Base-by-base conservation (phyloP, 2,888 invertebrate genomes). In the Luperina nickerlii region DNA sequence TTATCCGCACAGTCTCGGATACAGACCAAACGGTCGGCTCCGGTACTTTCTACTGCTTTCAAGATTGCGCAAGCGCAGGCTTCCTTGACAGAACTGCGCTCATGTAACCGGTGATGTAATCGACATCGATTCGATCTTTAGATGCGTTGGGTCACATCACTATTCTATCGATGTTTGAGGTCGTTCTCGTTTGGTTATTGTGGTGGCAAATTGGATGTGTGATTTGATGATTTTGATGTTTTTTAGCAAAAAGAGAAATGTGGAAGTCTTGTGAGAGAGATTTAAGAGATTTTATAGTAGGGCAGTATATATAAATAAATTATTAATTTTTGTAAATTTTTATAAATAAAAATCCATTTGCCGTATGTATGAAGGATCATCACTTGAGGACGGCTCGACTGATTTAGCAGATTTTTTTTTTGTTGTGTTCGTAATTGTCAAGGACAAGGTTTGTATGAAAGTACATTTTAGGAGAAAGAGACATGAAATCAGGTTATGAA, bases 61-160 rank as follows among this genome's bases (percentile, higher is more conserved):
- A 80, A 84, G 80, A 67, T 90, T 90, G 71, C 85, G 85, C 74
- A 89, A 90, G 57, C 72, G 7, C 20, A 65, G 83, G 78, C 78
- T 90, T 90, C 89, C 89, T 89, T 90, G 84, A 83, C 88, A 87
- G 84, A 87, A 71, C 74, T 45, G 66, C 54, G 83, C 67, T 89
- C 83, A 89, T 88, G 90, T 90, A 90, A 90, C 79, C 27, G 71
- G 42, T 89, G 90, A 88, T 84, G 87, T 81, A 89, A 89, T 69
- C 82, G 85, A 54, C 83, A 74, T 79, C 88, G 81, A 83, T 83
- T 72, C 73, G 74, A 82, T 70, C 69, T 81, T 76, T 54, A 81
- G 79, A 86, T 86, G 79, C 76, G 73, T 85, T 79, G n/a, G 87
- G 86, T 75, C 84, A 78, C 86, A 86, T 74, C 83, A 86, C 80